Evolutionary conservation across 2,797 vertebrate species (phyloP).

Genomic region (Semotilus atromaculatus): DNA sequence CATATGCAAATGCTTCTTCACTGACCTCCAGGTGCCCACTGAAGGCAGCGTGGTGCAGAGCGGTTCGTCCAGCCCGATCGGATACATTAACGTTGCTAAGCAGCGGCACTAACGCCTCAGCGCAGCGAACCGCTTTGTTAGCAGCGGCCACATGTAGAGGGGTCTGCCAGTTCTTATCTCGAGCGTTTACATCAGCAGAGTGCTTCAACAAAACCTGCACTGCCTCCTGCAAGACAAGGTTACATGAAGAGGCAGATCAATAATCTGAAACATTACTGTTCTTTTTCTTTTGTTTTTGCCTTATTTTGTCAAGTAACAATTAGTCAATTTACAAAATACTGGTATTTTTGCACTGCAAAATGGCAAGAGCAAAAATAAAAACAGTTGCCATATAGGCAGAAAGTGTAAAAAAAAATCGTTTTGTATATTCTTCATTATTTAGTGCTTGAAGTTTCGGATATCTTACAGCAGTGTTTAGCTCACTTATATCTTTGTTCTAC

Average conservation of each 20-base stretch:
- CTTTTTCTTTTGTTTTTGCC: not conserved
- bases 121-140: slow-evolving; percentile 96
- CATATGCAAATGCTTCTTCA: not conserved
- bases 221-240: slow-evolving; percentile 80
- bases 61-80: slow-evolving; percentile 93
- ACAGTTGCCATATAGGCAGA: not conserved
- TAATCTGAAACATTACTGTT: not conserved
- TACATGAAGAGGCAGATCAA: not conserved
- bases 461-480: not conserved
- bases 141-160: slow-evolving; percentile 96
- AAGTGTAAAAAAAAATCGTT: not conserved
- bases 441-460: not conserved
- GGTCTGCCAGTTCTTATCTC: slow-evolving; percentile 99
- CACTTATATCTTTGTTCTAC: not conserved
- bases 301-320: not conserved
- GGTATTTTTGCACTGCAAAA: not conserved
- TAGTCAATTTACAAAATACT: not conserved
- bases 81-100: slow-evolving; percentile 98
- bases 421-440: not conserved
- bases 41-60: slow-evolving; percentile 96
- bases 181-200: slow-evolving; percentile 95
- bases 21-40: slow-evolving; percentile 94
- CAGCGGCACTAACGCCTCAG: slow-evolving; percentile 93
- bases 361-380: not conserved
- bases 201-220: slow-evolving; percentile 97